Percentiles rank a stretch among this genome's conserved stretches.
phyloP scores from a whole-genome alignment of 2,888 invertebrate genomes.

The Eledona agricola region DNA sequence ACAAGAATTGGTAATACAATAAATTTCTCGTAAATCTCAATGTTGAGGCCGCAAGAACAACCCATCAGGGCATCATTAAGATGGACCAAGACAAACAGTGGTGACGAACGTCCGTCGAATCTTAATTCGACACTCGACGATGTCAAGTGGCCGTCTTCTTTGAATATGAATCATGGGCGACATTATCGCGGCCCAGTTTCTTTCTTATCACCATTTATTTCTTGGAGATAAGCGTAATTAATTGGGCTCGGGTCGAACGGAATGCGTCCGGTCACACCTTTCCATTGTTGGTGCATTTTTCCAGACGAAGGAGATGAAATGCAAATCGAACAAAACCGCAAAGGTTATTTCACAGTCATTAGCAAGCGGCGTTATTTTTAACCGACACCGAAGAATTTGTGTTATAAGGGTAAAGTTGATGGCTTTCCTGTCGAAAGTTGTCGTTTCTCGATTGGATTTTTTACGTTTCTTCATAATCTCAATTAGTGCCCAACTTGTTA shows the following conservation, averaged over 20 bases:
- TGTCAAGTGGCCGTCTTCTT: conserved; percentile 24
- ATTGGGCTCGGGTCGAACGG: conserved; percentile 9
- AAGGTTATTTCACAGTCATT: conserved; percentile 5
- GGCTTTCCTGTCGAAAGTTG: too few species aligned
- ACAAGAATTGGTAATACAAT: conserved; percentile 28
- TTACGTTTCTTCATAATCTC: conserved; percentile 7
- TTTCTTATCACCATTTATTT: conserved; percentile 22
- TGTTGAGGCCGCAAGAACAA: conserved; percentile 11
- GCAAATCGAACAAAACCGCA: too few species aligned
- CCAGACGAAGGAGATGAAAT: too few species aligned
- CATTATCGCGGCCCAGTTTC: conserved; percentile 21
- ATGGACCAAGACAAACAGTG: conserved; percentile 13
- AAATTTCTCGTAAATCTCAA: conserved; percentile 32
- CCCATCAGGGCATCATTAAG: conserved; percentile 19
- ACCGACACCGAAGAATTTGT: not conserved
- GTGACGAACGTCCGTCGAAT: conserved; percentile 9
- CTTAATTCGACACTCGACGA: conserved; percentile 13
- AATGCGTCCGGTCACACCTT: conserved; percentile 20
- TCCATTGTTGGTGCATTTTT: conserved; percentile 14
- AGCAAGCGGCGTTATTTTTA: not conserved
- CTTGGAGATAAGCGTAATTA: conserved; percentile 15
- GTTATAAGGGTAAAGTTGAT: too few species aligned
- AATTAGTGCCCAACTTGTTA: conserved; percentile 17
- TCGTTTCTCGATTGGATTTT: too few species aligned
- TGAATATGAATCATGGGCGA: conserved; percentile 17